phyloP scores from a whole-genome alignment of 2,113 vertebrate genomes.

The Peromyscus maniculatus region DNA sequence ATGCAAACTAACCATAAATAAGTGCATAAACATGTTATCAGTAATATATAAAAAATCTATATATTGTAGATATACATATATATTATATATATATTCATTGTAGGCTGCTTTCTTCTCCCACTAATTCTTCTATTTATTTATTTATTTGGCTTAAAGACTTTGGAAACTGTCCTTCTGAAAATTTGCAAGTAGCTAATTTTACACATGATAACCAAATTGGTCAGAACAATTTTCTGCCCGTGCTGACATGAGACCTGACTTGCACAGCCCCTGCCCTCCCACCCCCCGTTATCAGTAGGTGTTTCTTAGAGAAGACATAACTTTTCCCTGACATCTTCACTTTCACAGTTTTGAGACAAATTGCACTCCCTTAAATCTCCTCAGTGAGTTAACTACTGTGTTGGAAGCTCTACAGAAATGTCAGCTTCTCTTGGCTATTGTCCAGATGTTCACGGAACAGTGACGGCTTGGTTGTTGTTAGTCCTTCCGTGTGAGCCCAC shows the following conservation, averaged over 20 bases:
- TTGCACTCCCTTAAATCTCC: not conserved
- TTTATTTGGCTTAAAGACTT: not conserved
- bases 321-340: conserved; percentile 37
- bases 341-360: not conserved
- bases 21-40: not conserved
- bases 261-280: not conserved
- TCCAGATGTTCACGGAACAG: not conserved
- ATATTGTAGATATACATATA: not conserved
- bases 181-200: conserved; percentile 43
- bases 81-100: not conserved
- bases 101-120: not conserved
- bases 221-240: conserved; percentile 7
- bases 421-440: not conserved
- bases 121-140: not conserved
- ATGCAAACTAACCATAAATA: not conserved
- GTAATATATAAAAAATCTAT: not conserved
- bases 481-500: conserved; percentile 12
- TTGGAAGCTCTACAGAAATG: conserved; percentile 26
- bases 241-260: not conserved
- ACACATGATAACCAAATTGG: not conserved
- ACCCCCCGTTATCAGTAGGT: not conserved
- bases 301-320: conserved; percentile 41
- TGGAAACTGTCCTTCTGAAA: not conserved
- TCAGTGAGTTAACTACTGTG: conserved; percentile 49
- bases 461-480: not conserved